Conservation (phyloP, 2,113 vertebrate species). For the Epinephelus moara region DNA sequence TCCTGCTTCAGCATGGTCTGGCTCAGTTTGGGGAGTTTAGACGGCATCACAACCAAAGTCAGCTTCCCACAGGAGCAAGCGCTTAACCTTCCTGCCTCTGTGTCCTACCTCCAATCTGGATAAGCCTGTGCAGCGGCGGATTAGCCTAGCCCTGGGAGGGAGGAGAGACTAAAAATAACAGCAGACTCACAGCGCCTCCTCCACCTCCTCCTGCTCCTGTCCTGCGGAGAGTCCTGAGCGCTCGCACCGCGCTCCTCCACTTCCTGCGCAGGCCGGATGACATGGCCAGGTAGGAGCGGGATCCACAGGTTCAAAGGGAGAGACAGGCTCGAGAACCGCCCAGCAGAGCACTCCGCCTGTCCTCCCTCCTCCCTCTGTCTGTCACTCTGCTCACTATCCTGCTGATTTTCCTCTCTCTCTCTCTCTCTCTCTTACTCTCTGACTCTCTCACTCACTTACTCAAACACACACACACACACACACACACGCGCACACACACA, state of each 20-base stretch:
- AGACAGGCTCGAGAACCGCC: not conserved
- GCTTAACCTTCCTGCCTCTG: conserved; percentile 33
- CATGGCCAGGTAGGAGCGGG: conserved; percentile 39
- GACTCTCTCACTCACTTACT: not conserved
- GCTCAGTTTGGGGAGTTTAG: conserved; percentile 5
- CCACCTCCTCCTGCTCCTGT: conserved; percentile 27
- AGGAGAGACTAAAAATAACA: conserved; percentile 71
- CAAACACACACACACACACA: conserved; percentile 14
- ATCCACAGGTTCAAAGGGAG: conserved; percentile 19
- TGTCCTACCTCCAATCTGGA: conserved; percentile 59
- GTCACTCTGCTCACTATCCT: conserved; percentile 28
- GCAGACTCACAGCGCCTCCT: conserved; percentile 50
- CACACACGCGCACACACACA: not conserved
- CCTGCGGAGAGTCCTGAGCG: conserved; percentile 32
- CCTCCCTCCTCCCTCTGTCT: conserved; percentile 36
- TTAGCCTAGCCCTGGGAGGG: conserved; percentile 48
- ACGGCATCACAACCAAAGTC: not conserved
- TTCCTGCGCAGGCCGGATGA: conserved; percentile 44
- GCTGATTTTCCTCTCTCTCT: conserved; percentile 18
- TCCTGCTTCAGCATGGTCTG: conserved; percentile 31
- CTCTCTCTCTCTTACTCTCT: not conserved
- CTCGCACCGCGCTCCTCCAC: conserved; percentile 32
- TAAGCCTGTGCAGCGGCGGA: conserved; percentile 52
- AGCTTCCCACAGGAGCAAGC: conserved; percentile 5
- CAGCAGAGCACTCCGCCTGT: conserved; percentile 3